Conservation (phyloP, 1,140 invertebrate species). For the Magallana ariakensis region DNA sequence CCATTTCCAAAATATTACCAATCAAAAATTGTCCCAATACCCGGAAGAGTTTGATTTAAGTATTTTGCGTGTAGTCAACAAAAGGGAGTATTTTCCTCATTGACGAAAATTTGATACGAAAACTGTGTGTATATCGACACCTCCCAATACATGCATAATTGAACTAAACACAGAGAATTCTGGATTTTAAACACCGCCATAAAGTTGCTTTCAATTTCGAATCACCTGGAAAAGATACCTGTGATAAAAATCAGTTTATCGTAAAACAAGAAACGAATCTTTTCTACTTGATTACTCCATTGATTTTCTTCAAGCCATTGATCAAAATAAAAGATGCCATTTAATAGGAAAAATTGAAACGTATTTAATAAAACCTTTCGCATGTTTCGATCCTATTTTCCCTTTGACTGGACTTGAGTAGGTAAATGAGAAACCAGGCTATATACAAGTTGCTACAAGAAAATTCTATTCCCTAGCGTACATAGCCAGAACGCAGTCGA, state of each 20-base stretch:
- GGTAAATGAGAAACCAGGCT: no score
- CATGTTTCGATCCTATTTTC: no score
- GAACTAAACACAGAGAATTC: neutral
- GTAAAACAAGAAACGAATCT: neutral
- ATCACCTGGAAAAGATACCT: neutral
- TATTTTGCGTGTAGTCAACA: neutral
- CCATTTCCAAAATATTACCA: neutral
- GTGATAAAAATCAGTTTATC: neutral
- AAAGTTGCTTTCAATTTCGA: neutral
- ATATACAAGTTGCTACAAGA: no score
- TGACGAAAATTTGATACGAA: neutral
- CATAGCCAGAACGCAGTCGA: no score
- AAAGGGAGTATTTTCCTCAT: neutral
- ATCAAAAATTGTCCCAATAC: neutral
- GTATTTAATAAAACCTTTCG: no score
- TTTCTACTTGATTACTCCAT: neutral
- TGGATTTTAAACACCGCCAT: neutral
- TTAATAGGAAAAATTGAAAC: no score
- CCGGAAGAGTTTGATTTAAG: neutral
- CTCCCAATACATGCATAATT: constrained; percentile 11
- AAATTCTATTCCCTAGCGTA: no score
- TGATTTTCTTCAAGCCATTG: neutral
- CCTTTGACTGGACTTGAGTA: no score
- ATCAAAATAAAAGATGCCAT: neutral
- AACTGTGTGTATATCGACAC: neutral